Conservation (phyloP, 1,140 invertebrate genomes). For the Campoletis sonorensis region DNA sequence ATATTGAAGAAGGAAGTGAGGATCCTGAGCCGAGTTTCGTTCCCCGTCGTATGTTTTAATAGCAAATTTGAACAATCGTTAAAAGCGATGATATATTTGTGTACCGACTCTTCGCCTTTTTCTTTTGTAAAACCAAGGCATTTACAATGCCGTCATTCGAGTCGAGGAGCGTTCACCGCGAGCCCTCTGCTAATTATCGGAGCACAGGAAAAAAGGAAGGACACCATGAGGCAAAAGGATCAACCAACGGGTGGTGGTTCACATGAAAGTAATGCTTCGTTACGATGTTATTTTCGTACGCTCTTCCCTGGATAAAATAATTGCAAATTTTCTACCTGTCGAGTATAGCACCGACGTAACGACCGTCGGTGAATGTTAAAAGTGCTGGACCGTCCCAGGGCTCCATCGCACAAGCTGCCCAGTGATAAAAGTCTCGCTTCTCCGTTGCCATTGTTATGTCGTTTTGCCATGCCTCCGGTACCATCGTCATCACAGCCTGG, state of each 20-base stretch:
- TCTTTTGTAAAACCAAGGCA: background rate
- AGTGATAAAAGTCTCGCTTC: conserved; percentile 97
- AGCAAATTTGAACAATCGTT: conserved; percentile 14
- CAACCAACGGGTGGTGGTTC: conserved; percentile 17
- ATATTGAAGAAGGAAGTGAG: conserved; percentile 45
- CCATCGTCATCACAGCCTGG: conserved; percentile 98
- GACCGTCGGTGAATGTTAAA: conserved; percentile 98
- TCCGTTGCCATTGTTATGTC: conserved; percentile 93
- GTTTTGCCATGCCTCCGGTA: conserved; percentile 99
- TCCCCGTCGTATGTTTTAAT: background rate
- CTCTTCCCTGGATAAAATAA: conserved; percentile 46
- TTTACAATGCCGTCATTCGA: conserved; percentile 21
- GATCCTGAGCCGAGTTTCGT: background rate
- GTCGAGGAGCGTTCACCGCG: conserved; percentile 23
- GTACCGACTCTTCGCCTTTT: conserved; percentile 28
- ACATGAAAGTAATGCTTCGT: conserved; percentile 61
- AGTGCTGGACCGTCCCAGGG: conserved; percentile 99
- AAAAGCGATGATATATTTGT: conserved; percentile 9
- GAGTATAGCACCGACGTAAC: conserved; percentile 94
- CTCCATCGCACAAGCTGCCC: conserved; percentile 98
- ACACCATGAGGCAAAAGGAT: background rate
- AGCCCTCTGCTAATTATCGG: conserved; percentile 21
- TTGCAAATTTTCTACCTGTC: conserved; percentile 79
- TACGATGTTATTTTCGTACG: conserved; percentile 35
- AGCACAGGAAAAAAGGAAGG: background rate